Evolutionary conservation across 2,888 invertebrate genomes (phyloP).

Genomic region (Acanthococcus lagerstroemiae): DNA sequence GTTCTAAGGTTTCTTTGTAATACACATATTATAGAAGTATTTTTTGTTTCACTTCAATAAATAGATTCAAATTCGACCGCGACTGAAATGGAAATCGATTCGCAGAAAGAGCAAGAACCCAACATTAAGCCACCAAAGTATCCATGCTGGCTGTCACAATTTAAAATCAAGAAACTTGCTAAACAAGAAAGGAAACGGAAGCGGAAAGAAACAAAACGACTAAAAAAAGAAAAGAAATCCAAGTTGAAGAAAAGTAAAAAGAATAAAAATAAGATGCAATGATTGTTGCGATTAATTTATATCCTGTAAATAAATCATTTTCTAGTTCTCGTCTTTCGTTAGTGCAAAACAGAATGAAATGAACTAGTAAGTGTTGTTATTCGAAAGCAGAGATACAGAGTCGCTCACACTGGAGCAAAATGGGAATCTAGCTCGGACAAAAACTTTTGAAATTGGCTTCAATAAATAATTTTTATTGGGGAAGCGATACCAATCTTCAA

Average conservation of each 20-base stretch:
- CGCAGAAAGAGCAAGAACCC: background rate
- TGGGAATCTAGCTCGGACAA: too few relatives aligned
- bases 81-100: slow-evolving; percentile 12
- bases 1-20: too few relatives aligned
- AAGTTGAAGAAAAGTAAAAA: slow-evolving; percentile 5
- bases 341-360: background rate
- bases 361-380: background rate
- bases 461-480: too few relatives aligned
- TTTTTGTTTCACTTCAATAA: too few relatives aligned
- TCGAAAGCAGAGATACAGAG: too few relatives aligned
- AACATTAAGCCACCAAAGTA: slow-evolving; percentile 21
- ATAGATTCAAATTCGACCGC: background rate
- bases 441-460: too few relatives aligned
- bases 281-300: slow-evolving; percentile 10
- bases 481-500: background rate
- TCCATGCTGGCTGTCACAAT: slow-evolving; percentile 28
- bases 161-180: slow-evolving; percentile 22
- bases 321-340: background rate
- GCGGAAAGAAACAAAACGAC: slow-evolving; percentile 23
- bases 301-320: slow-evolving; percentile 6
- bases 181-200: slow-evolving; percentile 21
- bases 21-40: too few relatives aligned
- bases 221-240: slow-evolving; percentile 20
- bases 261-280: slow-evolving; percentile 4
- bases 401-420: too few relatives aligned